A percentile compares a stretch with the other conserved stretches of the same genome.
Conservation (phyloP, 2,888 invertebrate genomes). For the Sceliomorpha sp. region DNA sequence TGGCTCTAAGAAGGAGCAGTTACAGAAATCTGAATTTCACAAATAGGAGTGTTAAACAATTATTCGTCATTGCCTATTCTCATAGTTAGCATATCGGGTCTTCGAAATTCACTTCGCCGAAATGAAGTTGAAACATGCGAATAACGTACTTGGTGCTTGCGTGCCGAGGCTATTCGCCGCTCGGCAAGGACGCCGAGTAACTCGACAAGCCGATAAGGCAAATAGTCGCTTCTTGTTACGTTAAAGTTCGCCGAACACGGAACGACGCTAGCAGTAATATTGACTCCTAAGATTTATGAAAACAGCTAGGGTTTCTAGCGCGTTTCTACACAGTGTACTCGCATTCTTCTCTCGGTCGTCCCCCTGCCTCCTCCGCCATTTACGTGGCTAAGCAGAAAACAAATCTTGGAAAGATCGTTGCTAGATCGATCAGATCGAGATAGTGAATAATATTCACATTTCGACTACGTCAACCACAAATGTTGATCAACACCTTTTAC, state of each 20-base stretch:
- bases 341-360: no score
- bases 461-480: no score
- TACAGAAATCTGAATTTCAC: no score
- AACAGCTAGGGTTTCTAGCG: no score
- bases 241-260: conserved; percentile 67
- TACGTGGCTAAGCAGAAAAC: no score
- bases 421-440: no score
- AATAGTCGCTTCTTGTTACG: conserved; percentile 64
- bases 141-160: conserved; percentile 64
- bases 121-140: conserved; percentile 68
- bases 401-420: no score
- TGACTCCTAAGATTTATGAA: conserved; percentile 45
- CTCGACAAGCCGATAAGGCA: conserved; percentile 70
- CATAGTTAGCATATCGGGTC: conserved; percentile 63
- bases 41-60: conserved; percentile 26
- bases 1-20: no score
- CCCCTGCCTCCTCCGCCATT: no score
- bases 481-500: no score
- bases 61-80: conserved; percentile 24
- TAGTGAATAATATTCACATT: no score
- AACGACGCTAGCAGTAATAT: conserved; percentile 61
- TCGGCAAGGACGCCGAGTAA: conserved; percentile 64
- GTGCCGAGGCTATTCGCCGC: conserved; percentile 63
- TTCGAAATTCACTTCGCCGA: conserved; percentile 58
- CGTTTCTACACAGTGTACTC: no score